Conservation (phyloP, 2,888 invertebrate species). For the Trilocha varians region DNA sequence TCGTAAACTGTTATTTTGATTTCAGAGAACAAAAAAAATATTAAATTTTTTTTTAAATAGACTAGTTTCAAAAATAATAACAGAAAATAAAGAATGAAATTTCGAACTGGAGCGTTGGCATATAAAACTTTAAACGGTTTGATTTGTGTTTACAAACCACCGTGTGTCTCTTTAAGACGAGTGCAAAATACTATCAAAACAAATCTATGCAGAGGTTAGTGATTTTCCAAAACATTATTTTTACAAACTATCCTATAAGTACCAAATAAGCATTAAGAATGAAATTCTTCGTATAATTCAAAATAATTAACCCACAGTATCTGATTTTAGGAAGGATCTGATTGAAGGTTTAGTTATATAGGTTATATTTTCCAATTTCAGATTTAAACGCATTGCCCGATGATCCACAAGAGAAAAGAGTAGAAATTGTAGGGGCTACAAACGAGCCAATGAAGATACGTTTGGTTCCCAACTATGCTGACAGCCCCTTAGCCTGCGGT, state of each 20-base stretch:
- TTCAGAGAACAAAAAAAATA: no score
- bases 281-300: no score
- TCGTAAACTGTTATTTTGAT: no score
- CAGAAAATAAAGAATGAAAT: constrained; percentile 44
- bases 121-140: constrained; percentile 82
- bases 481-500: constrained; percentile 82
- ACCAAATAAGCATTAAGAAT: no score
- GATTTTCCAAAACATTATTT: not conserved
- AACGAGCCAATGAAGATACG: constrained; percentile 71
- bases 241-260: no score
- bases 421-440: constrained; percentile 77
- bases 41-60: no score
- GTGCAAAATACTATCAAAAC: constrained; percentile 73
- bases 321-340: no score
- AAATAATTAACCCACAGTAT: no score
- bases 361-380: no score
- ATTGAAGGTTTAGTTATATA: no score
- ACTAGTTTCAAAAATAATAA: no score
- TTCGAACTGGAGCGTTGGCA: constrained; percentile 68
- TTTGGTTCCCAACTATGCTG: constrained; percentile 79
- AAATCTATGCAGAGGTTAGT: constrained; percentile 80
- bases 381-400: constrained; percentile 81
- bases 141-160: constrained; percentile 85
- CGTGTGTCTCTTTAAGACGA: constrained; percentile 67
- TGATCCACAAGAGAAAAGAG: constrained; percentile 72